Evolutionary conservation across 2,888 invertebrate species (phyloP).

Genomic region (Tortrix viridana): DNA sequence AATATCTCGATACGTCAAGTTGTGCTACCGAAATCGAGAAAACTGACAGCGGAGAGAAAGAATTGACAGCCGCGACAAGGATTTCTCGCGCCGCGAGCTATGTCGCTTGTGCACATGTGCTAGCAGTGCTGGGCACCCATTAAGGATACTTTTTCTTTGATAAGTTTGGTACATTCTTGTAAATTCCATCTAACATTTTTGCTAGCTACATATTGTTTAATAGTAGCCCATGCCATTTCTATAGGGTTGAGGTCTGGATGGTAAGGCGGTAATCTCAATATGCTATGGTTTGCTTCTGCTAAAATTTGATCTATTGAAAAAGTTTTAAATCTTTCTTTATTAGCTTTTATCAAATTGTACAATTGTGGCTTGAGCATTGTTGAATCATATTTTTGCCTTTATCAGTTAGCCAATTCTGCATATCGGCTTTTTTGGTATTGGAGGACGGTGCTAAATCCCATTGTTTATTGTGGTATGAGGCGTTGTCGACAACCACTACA

Average conservation of each 20-base stretch:
- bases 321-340: conserved; percentile 28
- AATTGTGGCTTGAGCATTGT: conserved; percentile 32
- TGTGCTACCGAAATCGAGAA: no score
- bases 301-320: conserved; percentile 34
- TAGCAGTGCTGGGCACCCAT: no score
- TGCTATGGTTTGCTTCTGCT: conserved; percentile 27
- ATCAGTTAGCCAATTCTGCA: conserved; percentile 43
- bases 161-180: conserved; percentile 33
- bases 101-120: no score
- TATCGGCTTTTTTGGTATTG: conserved; percentile 42
- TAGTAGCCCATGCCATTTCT: conserved; percentile 35
- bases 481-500: conserved; percentile 46
- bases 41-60: no score
- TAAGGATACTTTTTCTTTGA: conserved; percentile 40
- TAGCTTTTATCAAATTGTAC: conserved; percentile 25
- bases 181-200: conserved; percentile 37
- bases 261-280: conserved; percentile 32
- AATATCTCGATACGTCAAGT: no score
- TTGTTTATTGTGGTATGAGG: conserved; percentile 47
- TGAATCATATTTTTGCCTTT: no score
- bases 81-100: no score
- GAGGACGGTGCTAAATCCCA: conserved; percentile 41
- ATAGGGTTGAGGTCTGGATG: conserved; percentile 38
- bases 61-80: no score
- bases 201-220: conserved; percentile 30